These are phyloP conservation scores for Oreohelix idahoensis DNA, from an alignment of 1,140 invertebrate species.

Conservation along the genomic window DNA sequence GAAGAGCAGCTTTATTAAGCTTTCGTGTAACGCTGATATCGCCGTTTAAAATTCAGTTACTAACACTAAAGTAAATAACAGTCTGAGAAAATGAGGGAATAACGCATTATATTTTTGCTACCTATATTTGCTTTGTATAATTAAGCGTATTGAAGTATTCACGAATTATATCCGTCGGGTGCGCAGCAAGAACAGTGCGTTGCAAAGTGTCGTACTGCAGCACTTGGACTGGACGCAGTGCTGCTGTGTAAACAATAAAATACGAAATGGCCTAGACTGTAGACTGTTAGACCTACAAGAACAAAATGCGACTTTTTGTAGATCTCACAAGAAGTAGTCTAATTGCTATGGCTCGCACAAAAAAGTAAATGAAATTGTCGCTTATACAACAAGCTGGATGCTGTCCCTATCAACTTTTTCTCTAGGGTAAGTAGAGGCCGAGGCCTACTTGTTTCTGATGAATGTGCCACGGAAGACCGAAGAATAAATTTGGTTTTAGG, in stretches of 20 bases:
- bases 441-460: too few relatives aligned
- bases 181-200: neutral
- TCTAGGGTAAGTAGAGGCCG: neutral
- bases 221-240: neutral
- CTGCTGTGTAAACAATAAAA: neutral
- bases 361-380: neutral
- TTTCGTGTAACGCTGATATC: neutral
- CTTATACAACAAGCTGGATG: slow-evolving; percentile 7
- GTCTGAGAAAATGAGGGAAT: too few relatives aligned
- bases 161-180: too few relatives aligned
- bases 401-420: slow-evolving; percentile 11
- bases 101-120: too few relatives aligned
- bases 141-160: too few relatives aligned
- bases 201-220: neutral
- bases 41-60: too few relatives aligned
- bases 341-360: neutral
- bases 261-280: neutral
- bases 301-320: neutral
- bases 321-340: neutral
- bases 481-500: too few relatives aligned
- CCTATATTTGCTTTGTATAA: too few relatives aligned
- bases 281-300: neutral
- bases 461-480: too few relatives aligned
- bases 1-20: neutral
- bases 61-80: too few relatives aligned